Evolutionary conservation across 2,113 vertebrate genomes (phyloP).

Genomic region (Saimiri boliviensis): DNA sequence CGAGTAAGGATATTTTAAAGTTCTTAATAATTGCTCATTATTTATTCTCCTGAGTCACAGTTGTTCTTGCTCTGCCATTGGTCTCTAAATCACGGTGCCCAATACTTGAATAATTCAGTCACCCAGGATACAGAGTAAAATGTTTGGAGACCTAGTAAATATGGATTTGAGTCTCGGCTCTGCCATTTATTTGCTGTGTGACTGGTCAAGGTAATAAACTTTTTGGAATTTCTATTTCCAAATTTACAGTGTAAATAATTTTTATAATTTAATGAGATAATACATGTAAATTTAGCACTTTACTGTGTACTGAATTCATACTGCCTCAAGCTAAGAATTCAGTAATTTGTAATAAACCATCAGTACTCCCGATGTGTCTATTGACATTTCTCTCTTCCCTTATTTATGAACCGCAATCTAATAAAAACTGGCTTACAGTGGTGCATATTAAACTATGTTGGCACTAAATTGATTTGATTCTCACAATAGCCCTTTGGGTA

Average conservation of each 20-base stretch:
- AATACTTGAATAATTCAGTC: background rate
- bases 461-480: slow-evolving; percentile 24
- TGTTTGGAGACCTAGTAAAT: background rate
- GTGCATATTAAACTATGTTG: background rate
- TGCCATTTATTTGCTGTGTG: background rate
- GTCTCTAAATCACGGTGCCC: background rate
- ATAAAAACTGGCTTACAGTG: background rate
- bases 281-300: background rate
- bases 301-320: background rate
- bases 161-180: background rate
- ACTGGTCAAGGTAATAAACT: background rate
- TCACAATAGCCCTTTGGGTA: background rate
- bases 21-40: background rate
- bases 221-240: slow-evolving; percentile 11
- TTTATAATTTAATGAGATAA: slow-evolving; percentile 4
- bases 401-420: slow-evolving; percentile 7
- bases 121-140: background rate
- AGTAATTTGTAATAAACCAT: background rate
- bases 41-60: background rate
- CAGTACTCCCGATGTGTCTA: background rate
- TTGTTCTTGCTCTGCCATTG: background rate
- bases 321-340: background rate
- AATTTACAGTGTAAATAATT: background rate
- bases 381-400: slow-evolving; percentile 15
- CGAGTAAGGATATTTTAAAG: background rate